Evolutionary conservation across 2,888 invertebrate species (phyloP).

Genomic region (Spisula subtruncata): DNA sequence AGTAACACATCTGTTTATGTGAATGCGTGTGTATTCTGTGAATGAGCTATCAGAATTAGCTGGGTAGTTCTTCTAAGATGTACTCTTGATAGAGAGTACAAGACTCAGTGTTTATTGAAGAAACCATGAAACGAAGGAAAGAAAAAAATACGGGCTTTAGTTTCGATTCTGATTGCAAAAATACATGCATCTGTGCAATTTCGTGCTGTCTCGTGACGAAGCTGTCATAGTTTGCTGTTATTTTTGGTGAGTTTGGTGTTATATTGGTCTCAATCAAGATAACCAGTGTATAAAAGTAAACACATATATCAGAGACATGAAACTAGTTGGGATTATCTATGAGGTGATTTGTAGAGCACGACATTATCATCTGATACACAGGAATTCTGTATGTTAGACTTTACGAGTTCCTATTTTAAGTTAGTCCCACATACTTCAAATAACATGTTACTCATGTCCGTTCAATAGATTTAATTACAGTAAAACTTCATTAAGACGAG

Average conservation of each 20-base stretch:
- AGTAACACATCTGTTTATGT: slow-evolving; percentile 22
- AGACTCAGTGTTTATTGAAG: not conserved
- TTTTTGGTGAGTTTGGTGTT: not conserved
- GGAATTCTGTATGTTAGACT: too few relatives aligned
- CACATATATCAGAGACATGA: not conserved
- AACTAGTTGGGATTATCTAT: too few relatives aligned
- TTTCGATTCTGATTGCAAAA: not conserved
- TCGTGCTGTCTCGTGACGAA: not conserved
- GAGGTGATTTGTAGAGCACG: too few relatives aligned
- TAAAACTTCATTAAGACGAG: too few relatives aligned
- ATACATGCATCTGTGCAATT: not conserved
- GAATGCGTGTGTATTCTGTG: not conserved
- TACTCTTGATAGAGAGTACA: not conserved
- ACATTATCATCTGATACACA: too few relatives aligned
- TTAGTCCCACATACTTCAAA: too few relatives aligned
- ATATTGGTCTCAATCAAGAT: not conserved
- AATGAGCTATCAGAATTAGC: not conserved
- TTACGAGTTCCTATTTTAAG: too few relatives aligned
- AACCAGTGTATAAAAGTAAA: not conserved
- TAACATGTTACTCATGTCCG: too few relatives aligned
- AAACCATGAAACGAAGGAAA: not conserved
- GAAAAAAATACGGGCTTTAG: not conserved
- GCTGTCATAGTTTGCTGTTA: not conserved
- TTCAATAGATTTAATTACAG: too few relatives aligned
- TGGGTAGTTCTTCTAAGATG: not conserved